Conservation (phyloP, 2,797 vertebrate species). For the Gymnothorax javanicus region DNA sequence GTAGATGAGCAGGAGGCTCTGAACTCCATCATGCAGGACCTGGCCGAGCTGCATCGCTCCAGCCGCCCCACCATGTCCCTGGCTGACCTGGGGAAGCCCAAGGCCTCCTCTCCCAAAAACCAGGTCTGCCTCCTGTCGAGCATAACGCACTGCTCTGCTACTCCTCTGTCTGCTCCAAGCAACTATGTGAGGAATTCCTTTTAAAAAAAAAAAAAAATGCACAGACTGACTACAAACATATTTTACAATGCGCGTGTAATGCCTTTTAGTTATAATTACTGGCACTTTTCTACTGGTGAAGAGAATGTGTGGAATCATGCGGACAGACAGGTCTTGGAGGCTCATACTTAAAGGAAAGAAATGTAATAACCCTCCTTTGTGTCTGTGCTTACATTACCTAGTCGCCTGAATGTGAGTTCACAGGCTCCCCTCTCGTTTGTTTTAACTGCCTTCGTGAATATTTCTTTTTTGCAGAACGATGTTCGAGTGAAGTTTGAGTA, state of each 20-base stretch:
- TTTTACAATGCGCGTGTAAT: too few relatives aligned
- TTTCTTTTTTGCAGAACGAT: slow-evolving; percentile 80
- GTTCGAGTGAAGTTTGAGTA: slow-evolving; percentile 98
- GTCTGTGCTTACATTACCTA: neutral
- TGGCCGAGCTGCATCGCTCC: slow-evolving; percentile 95
- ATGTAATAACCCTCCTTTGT: neutral
- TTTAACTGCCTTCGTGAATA: slow-evolving; percentile 5
- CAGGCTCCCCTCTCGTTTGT: neutral
- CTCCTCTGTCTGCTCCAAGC: neutral
- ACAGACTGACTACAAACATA: too few relatives aligned
- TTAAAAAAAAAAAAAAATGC: too few relatives aligned
- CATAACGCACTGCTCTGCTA: neutral
- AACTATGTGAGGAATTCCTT: neutral
- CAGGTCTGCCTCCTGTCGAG: slow-evolving; percentile 74
- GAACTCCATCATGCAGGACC: slow-evolving; percentile 99
- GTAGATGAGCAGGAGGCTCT: slow-evolving; percentile 95
- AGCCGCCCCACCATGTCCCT: slow-evolving; percentile 85
- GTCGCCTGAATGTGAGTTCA: neutral
- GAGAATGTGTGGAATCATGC: neutral
- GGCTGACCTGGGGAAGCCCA: slow-evolving; percentile 86
- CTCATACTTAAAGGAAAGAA: neutral
- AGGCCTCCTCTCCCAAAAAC: slow-evolving; percentile 91
- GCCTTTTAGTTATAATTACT: neutral
- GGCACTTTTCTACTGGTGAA: neutral
- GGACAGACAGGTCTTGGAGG: neutral